A percentile compares a stretch with the other conserved stretches of the same genome.
Evolutionary conservation across 2,888 invertebrate genomes (phyloP).

Genomic region (Ecliptopera silaceata): DNA sequence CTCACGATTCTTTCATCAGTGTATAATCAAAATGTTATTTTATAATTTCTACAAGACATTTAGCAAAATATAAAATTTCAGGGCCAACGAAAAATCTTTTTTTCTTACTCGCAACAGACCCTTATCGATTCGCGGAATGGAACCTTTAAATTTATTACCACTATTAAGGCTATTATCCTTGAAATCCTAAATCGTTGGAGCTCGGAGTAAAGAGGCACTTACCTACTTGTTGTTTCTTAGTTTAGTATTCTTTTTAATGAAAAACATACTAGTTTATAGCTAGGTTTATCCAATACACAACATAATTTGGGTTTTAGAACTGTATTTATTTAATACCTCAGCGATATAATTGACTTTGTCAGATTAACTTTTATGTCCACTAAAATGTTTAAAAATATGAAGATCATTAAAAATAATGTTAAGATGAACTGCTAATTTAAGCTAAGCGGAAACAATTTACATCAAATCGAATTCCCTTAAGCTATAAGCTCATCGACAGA

Average conservation of each 20-base stretch:
- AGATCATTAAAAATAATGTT: constrained; percentile 24
- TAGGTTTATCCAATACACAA: not conserved
- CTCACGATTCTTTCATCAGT: constrained; percentile 21
- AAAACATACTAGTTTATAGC: not conserved
- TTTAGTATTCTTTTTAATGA: not conserved
- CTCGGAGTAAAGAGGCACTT: not conserved
- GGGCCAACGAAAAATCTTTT: constrained; percentile 20
- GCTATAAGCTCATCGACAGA: not conserved
- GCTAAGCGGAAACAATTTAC: constrained; percentile 12
- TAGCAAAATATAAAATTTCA: constrained; percentile 8
- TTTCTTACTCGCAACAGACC: constrained; percentile 39
- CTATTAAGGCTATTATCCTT: constrained; percentile 37
- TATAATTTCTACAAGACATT: too few species aligned
- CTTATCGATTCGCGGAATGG: constrained; percentile 51
- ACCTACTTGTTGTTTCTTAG: not conserved
- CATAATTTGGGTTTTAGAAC: not conserved
- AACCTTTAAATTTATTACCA: constrained; percentile 48
- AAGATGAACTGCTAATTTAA: constrained; percentile 12
- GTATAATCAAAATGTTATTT: not conserved
- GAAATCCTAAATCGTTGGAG: constrained; percentile 27
- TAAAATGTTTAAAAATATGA: not conserved
- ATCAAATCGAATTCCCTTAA: constrained; percentile 3
- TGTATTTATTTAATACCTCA: not conserved
- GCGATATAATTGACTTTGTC: not conserved
- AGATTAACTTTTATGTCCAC: not conserved